These are phyloP conservation scores for Acanthosepion esculentum DNA, from an alignment of 2,888 invertebrate species.

Conservation along the genomic window DNA sequence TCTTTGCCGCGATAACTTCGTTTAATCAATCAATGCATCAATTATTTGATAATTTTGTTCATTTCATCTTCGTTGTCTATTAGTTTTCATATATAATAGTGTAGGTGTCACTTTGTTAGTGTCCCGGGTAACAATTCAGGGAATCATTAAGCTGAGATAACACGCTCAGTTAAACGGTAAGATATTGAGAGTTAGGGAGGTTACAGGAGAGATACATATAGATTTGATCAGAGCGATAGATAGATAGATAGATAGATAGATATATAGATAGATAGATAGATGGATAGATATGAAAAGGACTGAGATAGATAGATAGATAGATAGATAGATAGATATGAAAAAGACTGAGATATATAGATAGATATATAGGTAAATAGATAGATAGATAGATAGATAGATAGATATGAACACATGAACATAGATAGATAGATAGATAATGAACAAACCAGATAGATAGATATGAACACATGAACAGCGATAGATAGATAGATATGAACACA, in stretches of 20 bases:
- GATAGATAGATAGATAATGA: not conserved
- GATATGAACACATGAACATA: too few species aligned
- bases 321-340: not conserved
- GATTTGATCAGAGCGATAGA: not conserved
- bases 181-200: not conserved
- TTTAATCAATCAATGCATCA: not conserved
- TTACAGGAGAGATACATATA: not conserved
- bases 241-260: not conserved
- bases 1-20: not conserved
- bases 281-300: too few species aligned
- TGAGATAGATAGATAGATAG: not conserved
- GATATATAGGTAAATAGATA: not conserved
- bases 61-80: not conserved
- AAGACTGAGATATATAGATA: not conserved
- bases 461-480: too few species aligned
- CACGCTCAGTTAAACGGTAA: not conserved
- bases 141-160: not conserved
- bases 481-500: too few species aligned
- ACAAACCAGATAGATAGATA: too few species aligned
- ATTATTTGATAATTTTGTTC: constrained; percentile 1
- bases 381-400: not conserved
- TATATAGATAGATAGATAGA: not conserved
- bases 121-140: not conserved
- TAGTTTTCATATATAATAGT: not conserved
- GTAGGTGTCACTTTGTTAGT: not conserved